Conservation (phyloP, 2,113 vertebrate genomes). For the Copsychus sechellarum region DNA sequence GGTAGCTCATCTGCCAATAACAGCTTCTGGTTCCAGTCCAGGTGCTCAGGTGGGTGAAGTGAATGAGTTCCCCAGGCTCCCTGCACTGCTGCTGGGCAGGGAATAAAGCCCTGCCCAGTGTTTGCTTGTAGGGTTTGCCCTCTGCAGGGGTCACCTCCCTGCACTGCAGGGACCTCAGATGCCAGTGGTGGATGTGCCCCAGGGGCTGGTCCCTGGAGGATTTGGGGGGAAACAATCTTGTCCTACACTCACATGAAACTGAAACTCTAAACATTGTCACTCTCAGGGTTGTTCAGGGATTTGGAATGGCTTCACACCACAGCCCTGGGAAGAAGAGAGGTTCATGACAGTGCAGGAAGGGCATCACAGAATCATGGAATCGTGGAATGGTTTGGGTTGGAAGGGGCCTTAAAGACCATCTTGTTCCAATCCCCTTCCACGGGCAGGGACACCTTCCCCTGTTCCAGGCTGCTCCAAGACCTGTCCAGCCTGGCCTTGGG, state of each 20-base stretch:
- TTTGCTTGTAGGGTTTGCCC: neutral
- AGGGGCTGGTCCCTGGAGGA: neutral
- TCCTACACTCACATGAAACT: neutral
- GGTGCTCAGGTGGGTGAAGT: neutral
- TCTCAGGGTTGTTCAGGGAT: fast-evolving
- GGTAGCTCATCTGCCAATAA: neutral
- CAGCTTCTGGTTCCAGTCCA: neutral
- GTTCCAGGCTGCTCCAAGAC: fast-evolving
- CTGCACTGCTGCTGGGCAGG: neutral
- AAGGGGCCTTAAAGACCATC: fast-evolving
- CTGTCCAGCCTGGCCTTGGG: fast-evolving
- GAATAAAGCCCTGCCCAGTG: neutral
- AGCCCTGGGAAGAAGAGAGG: neutral
- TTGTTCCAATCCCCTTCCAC: neutral
- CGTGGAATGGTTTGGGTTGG: neutral
- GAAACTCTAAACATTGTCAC: fast-evolving
- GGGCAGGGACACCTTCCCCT: fast-evolving
- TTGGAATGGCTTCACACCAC: neutral
- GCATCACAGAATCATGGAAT: neutral
- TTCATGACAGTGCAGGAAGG: neutral
- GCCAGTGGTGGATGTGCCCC: neutral
- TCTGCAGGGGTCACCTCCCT: neutral
- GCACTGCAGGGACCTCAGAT: neutral
- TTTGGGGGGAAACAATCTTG: neutral
- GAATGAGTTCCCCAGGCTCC: neutral